Evolutionary conservation across 2,888 invertebrate genomes (phyloP).

Genomic region (Luperina testacea): DNA sequence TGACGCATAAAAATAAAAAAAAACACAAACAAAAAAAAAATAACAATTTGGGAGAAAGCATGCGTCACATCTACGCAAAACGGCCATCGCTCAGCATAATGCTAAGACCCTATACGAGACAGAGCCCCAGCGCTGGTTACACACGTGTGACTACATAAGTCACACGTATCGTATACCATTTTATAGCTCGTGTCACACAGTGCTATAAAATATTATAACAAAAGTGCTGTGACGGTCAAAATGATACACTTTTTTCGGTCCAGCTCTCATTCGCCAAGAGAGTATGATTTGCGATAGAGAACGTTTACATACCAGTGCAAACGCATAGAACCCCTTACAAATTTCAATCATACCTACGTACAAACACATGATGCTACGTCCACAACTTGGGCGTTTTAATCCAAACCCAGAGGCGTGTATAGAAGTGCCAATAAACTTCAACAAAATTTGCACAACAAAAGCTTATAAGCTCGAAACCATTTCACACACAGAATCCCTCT

Average conservation of each 20-base stretch:
- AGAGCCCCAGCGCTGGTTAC: too few species aligned
- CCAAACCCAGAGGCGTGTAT: slow-evolving; percentile 60
- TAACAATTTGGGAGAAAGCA: too few species aligned
- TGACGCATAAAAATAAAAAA: too few species aligned
- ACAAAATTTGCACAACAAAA: slow-evolving; percentile 78
- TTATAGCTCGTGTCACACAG: too few species aligned
- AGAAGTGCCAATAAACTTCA: slow-evolving; percentile 68
- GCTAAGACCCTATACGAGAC: too few species aligned
- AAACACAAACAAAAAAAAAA: too few species aligned
- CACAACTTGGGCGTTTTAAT: slow-evolving; percentile 31
- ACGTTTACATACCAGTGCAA: background rate
- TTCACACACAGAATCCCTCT: slow-evolving; percentile 76
- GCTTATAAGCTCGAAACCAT: slow-evolving; percentile 74
- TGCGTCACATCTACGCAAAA: too few species aligned
- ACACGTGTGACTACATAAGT: too few species aligned
- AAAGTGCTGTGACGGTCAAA: background rate
- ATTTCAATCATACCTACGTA: background rate
- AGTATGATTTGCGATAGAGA: too few species aligned
- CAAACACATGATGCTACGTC: slow-evolving; percentile 8
- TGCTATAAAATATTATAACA: too few species aligned
- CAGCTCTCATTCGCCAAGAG: background rate
- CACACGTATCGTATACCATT: too few species aligned
- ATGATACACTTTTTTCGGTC: background rate
- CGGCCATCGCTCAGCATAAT: too few species aligned
- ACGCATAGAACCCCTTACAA: background rate